Percentiles rank a stretch among this genome's conserved stretches.
Conservation (phyloP, 2,888 invertebrate species). For the Blastobasis adustella region DNA sequence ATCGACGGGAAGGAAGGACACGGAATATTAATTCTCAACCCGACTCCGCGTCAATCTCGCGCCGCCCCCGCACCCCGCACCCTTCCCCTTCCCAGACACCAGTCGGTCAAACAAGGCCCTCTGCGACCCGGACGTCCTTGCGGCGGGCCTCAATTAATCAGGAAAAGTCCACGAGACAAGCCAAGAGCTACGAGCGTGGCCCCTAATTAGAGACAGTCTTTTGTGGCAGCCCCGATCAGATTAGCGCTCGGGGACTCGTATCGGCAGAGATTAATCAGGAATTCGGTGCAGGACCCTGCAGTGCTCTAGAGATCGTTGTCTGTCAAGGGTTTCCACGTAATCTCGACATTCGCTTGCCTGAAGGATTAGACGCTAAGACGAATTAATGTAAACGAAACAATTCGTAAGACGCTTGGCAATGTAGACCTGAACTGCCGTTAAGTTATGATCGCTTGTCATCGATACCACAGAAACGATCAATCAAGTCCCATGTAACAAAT, state of each 20-base stretch:
- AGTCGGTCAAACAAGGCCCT: constrained; percentile 22
- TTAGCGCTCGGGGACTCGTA: background rate
- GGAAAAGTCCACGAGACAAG: constrained; percentile 18
- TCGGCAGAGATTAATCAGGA: background rate
- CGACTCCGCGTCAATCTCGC: background rate
- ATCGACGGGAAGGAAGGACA: no score
- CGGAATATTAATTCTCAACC: no score
- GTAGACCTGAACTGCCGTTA: no score
- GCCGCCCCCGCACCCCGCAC: background rate
- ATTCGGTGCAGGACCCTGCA: background rate
- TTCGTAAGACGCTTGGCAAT: no score
- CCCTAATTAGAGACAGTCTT: background rate
- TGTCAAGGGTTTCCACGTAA: background rate
- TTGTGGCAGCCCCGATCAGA: background rate
- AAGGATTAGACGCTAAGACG: no score
- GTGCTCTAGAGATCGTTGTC: background rate
- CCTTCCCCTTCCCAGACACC: constrained; percentile 22
- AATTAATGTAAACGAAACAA: no score
- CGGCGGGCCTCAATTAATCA: constrained; percentile 40
- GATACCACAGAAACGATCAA: no score
- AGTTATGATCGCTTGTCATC: no score
- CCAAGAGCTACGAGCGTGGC: constrained; percentile 26
- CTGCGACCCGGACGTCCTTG: constrained; percentile 26
- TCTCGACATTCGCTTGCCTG: no score
- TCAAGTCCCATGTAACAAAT: no score